Conservation (phyloP, 2,113 vertebrate genomes). For the Acrocephalus kingi region DNA sequence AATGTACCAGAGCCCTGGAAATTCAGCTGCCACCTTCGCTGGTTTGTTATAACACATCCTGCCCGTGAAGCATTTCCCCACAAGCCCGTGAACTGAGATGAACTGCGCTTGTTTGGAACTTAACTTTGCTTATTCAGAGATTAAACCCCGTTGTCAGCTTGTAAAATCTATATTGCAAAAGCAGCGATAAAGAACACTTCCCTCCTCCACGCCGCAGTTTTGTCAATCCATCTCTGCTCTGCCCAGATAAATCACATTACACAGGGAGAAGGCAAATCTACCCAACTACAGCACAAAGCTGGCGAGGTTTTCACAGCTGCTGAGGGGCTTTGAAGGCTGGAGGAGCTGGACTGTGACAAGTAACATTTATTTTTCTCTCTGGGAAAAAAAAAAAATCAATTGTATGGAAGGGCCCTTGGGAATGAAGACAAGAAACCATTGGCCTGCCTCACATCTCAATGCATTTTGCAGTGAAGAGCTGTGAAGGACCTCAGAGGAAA, state of each 20-base stretch:
- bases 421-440: not conserved
- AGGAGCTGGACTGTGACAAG: not conserved
- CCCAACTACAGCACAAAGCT: not conserved
- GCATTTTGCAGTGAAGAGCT: not conserved
- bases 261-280: not conserved
- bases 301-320: not conserved
- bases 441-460: not conserved
- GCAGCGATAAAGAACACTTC: not conserved
- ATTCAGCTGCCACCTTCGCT: not conserved
- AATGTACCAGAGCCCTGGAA: not conserved
- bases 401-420: not conserved
- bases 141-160: not conserved
- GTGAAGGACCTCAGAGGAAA: not conserved
- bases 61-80: not conserved
- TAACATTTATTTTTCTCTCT: not conserved
- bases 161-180: constrained; percentile 6
- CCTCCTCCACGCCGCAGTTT: not conserved
- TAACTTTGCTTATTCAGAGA: constrained; percentile 28
- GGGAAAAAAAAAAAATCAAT: not conserved
- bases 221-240: not conserved
- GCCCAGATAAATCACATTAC: not conserved
- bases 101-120: constrained; percentile 6
- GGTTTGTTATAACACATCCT: not conserved
- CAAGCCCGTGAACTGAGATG: not conserved
- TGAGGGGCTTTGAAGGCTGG: not conserved